Conservation (phyloP, 53 echinoderm and acorn worm species). For the Crossaster papposus region DNA sequence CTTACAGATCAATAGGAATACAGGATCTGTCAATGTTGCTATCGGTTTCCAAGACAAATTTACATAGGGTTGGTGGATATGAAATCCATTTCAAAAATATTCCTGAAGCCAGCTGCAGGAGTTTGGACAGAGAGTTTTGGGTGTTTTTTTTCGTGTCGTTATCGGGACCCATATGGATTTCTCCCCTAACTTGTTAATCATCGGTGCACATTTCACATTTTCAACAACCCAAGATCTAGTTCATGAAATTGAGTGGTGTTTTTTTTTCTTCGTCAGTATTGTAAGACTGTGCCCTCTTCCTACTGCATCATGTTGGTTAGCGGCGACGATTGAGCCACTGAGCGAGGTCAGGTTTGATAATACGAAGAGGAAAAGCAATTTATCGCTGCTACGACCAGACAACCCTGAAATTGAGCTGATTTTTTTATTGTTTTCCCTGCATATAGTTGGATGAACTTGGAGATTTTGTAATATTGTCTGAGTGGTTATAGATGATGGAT, state of each 20-base stretch:
- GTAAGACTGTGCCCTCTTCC: not conserved
- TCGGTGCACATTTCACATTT: slow-evolving; percentile 39
- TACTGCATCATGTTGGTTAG: not conserved
- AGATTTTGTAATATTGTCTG: not conserved
- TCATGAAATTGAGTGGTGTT: slow-evolving; percentile 24
- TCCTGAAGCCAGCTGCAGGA: not conserved
- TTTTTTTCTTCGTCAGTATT: not conserved
- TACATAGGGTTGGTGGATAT: too few relatives aligned
- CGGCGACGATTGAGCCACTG: not conserved
- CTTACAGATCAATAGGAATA: not conserved
- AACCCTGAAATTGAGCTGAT: not conserved
- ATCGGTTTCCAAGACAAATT: not conserved
- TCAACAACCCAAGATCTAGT: slow-evolving; percentile 22
- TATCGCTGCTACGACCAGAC: not conserved
- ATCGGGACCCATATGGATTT: slow-evolving; percentile 32
- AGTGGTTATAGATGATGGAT: not conserved
- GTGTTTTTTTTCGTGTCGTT: slow-evolving; percentile 4
- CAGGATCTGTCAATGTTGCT: not conserved
- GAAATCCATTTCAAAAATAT: not conserved
- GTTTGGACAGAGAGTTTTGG: not conserved
- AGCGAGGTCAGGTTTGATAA: slow-evolving; percentile 3
- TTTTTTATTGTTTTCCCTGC: not conserved
- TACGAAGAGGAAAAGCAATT: not conserved
- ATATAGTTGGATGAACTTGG: not conserved
- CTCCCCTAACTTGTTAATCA: not conserved